phyloP scores from a whole-genome alignment of 2,797 vertebrate genomes.

The Tenualosa ilisha region DNA sequence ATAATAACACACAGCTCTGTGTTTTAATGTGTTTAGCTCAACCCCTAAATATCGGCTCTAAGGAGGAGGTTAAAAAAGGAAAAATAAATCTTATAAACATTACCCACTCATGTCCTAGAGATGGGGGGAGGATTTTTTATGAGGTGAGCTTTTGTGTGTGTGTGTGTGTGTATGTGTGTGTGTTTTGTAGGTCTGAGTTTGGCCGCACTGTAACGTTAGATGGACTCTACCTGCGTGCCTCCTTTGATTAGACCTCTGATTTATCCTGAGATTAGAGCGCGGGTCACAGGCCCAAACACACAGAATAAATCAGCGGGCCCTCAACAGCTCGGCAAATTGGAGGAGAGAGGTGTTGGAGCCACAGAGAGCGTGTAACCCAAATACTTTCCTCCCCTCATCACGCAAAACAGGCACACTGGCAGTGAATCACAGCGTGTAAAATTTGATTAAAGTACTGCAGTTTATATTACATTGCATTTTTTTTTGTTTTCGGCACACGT shows the following conservation, averaged over 20 bases:
- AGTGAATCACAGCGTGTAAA: conserved; percentile 34
- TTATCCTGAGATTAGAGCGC: conserved; percentile 15
- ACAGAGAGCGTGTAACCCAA: conserved; percentile 34
- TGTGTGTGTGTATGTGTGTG: not conserved
- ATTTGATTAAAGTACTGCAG: conserved; percentile 24
- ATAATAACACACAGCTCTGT: not conserved
- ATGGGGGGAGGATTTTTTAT: conserved; percentile 11
- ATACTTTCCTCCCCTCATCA: conserved; percentile 43
- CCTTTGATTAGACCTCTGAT: conserved; percentile 44
- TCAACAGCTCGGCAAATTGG: conserved; percentile 32
- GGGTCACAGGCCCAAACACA: conserved; percentile 33
- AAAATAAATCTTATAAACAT: conserved; percentile 3
- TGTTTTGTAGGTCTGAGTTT: conserved; percentile 35
- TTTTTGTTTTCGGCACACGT: not conserved
- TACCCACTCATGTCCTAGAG: not conserved
- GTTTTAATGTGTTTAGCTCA: not conserved
- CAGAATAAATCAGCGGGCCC: conserved; percentile 41
- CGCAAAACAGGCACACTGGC: conserved; percentile 31
- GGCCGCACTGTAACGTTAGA: conserved; percentile 25
- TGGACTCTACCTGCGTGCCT: conserved; percentile 39
- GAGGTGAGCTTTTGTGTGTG: conserved; percentile 21
- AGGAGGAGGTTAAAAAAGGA: conserved; percentile 3
- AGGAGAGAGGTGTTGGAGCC: conserved; percentile 33
- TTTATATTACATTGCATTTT: conserved; percentile 25
- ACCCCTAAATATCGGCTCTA: not conserved